phyloP scores from a whole-genome alignment of 2,888 invertebrate genomes.

The Tiliacea citrago region DNA sequence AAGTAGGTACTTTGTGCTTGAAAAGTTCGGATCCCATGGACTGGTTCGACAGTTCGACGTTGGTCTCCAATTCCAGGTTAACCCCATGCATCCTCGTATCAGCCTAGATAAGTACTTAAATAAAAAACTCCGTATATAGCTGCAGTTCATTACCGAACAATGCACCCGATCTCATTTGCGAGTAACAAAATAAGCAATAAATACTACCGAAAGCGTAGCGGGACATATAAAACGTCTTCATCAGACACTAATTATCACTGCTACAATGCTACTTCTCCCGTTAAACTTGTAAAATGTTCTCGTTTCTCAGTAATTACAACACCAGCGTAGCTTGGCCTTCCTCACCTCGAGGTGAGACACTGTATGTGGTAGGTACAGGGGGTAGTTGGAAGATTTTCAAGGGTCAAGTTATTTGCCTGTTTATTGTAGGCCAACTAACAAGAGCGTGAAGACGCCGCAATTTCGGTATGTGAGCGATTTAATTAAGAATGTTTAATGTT shows the following conservation, averaged over 20 bases:
- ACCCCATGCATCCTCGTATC: not conserved
- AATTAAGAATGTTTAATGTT: constrained; percentile 74
- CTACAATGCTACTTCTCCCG: constrained; percentile 66
- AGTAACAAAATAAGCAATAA: constrained; percentile 52
- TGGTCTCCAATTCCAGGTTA: not conserved
- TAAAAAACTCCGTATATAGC: not conserved
- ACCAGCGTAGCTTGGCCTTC: constrained; percentile 61
- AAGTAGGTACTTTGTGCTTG: not conserved
- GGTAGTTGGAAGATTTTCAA: constrained; percentile 28
- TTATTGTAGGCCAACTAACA: constrained; percentile 72
- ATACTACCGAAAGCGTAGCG: constrained; percentile 60
- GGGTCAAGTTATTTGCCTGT: constrained; percentile 56
- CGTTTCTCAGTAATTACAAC: constrained; percentile 66
- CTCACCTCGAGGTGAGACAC: constrained; percentile 17
- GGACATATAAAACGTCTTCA: constrained; percentile 61
- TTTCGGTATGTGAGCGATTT: constrained; percentile 75
- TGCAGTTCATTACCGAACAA: constrained; percentile 37
- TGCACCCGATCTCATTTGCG: constrained; percentile 47
- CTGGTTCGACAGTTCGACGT: not conserved
- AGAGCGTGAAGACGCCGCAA: constrained; percentile 79
- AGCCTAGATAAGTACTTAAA: not conserved
- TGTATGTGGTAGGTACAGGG: constrained; percentile 1
- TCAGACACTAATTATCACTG: constrained; percentile 69
- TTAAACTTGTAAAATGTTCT: constrained; percentile 70
- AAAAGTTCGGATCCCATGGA: not conserved